Evolutionary conservation across 2,888 invertebrate species (phyloP).

Genomic region (Thera obeliscata): DNA sequence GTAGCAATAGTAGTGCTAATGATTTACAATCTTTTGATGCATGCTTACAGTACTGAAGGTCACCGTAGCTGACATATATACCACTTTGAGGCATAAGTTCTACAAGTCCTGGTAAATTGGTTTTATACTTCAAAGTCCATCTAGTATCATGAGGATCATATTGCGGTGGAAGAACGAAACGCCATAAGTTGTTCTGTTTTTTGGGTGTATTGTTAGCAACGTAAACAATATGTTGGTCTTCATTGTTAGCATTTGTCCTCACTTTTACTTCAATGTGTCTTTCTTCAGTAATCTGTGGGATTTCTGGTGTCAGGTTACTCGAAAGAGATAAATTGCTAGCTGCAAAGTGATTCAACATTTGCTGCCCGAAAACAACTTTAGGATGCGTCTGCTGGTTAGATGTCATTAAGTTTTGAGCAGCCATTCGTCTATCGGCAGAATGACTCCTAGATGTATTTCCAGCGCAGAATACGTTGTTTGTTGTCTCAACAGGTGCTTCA

Average conservation of each 20-base stretch:
- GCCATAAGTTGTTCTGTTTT: background rate
- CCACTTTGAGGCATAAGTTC: constrained; percentile 20
- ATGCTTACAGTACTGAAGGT: constrained; percentile 1
- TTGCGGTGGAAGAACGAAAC: too few relatives aligned
- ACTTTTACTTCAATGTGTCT: background rate
- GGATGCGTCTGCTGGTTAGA: too few relatives aligned
- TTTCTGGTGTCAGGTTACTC: background rate
- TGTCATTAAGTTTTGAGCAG: constrained; percentile 1
- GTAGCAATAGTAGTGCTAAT: constrained; percentile 16
- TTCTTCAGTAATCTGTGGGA: background rate
- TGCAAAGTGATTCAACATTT: too few relatives aligned
- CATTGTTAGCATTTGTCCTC: background rate
- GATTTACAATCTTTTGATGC: constrained; percentile 17
- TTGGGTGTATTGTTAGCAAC: background rate
- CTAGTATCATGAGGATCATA: too few relatives aligned
- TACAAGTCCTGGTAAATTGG: constrained; percentile 4
- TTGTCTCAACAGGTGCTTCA: constrained; percentile 2
- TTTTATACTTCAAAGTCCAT: too few relatives aligned
- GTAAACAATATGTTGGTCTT: background rate
- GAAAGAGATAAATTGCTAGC: background rate
- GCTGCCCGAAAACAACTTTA: too few relatives aligned
- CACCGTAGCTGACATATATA: constrained; percentile 13
- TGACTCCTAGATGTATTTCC: background rate
- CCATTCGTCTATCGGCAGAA: constrained; percentile 1
- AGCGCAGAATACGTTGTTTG: constrained; percentile 2